Evolutionary conservation across 53 echinoderm and acorn worm genomes (phyloP), one percentile per base, ranked within the genome.

Genomic region (Astropecten irregularis): DNA sequence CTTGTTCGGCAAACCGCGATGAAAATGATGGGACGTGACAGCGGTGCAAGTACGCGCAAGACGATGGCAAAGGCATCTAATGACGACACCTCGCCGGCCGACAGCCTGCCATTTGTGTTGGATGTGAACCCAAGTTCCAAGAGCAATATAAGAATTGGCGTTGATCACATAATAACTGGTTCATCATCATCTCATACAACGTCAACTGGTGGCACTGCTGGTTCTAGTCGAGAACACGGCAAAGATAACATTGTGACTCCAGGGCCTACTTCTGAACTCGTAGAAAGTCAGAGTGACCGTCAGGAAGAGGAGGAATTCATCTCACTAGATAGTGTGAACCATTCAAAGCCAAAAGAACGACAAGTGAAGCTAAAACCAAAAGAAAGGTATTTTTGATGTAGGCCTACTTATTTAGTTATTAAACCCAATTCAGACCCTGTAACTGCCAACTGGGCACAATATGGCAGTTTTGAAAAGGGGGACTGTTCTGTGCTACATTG

Each of bases 81-180:
- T 10, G 23, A 42, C 77, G 58, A 77, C 57, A 77, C 60, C n/a
- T 21, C 3, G 21, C 7, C 27, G n/a, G 40, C 28, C 7, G 30
- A 19, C 46, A 34, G 22, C 56, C 61, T 79, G 29, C n/a, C 79
- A 7, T 79, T 79, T 9, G 79, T 79, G 40, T 40, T 79, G 31
- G 79, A 79, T 33, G 46, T 30, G 15, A 60, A 79, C 25, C 61
- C 79, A 10, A 61, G n/a, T 61, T 15, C 47, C 9, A 60, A 47
- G 5, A 79, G 79, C 26, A 20, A 60, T 60, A 48, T 79, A 16
- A 46, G 61, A 62, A 62, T 79, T 32, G 60, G 42, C 46, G 61
- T 61, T 19, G 29, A 62, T n/a, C 79, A 79, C 42, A 11, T 42
- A 6, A n/a, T n/a, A n/a, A n/a, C n/a, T n/a, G n/a, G n/a, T n/a